Conservation (phyloP, 2,113 vertebrate species). For the Chrysemys picta region DNA sequence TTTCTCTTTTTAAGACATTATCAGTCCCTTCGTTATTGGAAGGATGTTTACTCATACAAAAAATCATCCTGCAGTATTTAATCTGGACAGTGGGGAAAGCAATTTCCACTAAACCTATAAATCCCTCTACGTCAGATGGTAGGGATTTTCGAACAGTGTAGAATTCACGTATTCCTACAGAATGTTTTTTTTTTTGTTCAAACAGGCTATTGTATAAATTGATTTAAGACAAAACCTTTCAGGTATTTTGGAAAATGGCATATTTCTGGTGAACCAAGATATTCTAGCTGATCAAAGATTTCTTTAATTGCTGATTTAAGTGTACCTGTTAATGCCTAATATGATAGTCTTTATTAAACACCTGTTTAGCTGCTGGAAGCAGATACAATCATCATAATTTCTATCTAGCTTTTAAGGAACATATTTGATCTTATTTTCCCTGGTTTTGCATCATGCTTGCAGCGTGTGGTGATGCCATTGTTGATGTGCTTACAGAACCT, state of each 20-base stretch:
- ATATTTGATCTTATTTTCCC: background rate
- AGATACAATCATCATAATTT: background rate
- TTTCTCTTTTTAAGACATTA: slow-evolving; percentile 80
- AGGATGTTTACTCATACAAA: slow-evolving; percentile 80
- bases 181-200: slow-evolving; percentile 58
- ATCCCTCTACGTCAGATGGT: slow-evolving; percentile 89
- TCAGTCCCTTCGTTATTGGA: slow-evolving; percentile 78
- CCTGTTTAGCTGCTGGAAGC: background rate
- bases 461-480: background rate
- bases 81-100: slow-evolving; percentile 88
- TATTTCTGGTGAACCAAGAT: background rate
- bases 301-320: background rate
- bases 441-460: background rate
- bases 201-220: slow-evolving; percentile 66
- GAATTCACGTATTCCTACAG: slow-evolving; percentile 71
- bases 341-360: background rate
- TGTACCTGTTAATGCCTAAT: background rate
- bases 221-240: slow-evolving; percentile 49
- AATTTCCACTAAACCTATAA: slow-evolving; percentile 91
- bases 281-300: background rate
- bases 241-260: slow-evolving; percentile 2
- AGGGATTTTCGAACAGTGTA: slow-evolving; percentile 85
- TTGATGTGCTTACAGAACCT: background rate
- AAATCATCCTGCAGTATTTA: slow-evolving; percentile 83
- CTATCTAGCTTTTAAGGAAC: background rate